These are phyloP conservation scores for Crocuta crocuta DNA, from an alignment of 2,113 vertebrate genomes.

Conservation along the genomic window DNA sequence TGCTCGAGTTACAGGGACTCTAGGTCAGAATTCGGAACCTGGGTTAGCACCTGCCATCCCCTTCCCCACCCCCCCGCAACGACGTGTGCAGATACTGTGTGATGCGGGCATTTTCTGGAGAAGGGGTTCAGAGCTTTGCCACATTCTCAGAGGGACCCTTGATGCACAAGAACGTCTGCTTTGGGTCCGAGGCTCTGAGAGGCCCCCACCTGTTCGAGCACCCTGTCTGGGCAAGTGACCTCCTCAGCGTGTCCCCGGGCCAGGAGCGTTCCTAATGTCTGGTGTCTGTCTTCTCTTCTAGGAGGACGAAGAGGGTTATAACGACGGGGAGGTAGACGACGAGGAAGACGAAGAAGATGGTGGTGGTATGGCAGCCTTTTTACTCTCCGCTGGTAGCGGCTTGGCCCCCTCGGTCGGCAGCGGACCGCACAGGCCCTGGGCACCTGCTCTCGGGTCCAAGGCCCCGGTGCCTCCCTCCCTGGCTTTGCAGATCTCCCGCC, in stretches of 20 bases:
- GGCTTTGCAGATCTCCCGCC: background rate
- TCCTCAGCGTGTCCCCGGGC: background rate
- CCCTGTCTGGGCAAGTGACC: background rate
- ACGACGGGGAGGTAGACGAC: slow-evolving; percentile 90
- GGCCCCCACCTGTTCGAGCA: background rate
- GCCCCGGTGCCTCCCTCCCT: background rate
- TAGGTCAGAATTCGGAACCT: background rate
- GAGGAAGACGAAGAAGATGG: slow-evolving; percentile 92
- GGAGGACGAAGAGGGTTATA: slow-evolving; percentile 94
- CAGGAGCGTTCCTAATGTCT: background rate
- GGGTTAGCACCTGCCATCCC: background rate
- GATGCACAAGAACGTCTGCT: background rate
- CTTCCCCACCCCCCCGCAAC: background rate
- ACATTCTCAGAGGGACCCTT: background rate
- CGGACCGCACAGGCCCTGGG: background rate
- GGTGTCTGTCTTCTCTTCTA: slow-evolving; percentile 62
- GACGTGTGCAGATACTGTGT: background rate
- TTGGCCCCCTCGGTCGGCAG: rapidly evolving
- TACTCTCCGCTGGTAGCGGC: background rate
- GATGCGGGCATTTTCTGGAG: background rate
- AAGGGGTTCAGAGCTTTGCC: background rate
- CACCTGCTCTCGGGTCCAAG: background rate
- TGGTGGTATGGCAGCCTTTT: slow-evolving; percentile 82
- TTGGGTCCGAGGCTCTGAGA: background rate
- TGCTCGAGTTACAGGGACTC: background rate